Base-by-base conservation (phyloP, 2,797 vertebrate genomes). In the Chiropotes sagulatus region DNA sequence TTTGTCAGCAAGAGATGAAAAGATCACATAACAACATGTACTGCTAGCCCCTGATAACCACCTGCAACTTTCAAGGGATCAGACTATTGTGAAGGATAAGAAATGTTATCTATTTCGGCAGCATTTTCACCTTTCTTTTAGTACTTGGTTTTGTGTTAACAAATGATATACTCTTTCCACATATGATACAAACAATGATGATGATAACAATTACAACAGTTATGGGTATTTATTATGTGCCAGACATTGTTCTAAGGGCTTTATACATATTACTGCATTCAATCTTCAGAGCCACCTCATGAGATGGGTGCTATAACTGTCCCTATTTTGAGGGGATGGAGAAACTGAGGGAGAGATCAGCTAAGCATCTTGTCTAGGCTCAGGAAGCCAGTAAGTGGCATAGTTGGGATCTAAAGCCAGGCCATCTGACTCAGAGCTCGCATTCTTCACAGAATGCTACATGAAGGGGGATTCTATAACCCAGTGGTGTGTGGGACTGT, bases 81-180 rank as follows among this genome's bases (percentile, higher is more conserved):
- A 50, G 20, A 39, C 24, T 39, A n/a, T 46, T 67, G 46, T n/a
- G 5, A 70, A 58, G 6, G n/a, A 24, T 30, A 73, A 92, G 39
- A 93, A 84, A 58, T 36, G 26, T 26, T 39, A 57, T 4, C 5
- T 14, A 81, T 76, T 80, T 92, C 46, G 84, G 61, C 30, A 70
- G 33, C 33, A 85, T 64, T 61, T 83, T 57, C 44, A 52, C 64
- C 44, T 50, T 83, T 81, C 64, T 73, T 90, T 84, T 83, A 92
- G 76, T 48, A 50, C 83, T 94, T 70, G 58, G 39, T 87, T 96
- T 89, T 75, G n/a, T 78, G 41, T 67, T 86, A 96, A 86, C 46
- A 89, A 79, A 90, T 33, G 22, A 24, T 64, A 52, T 7, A 30
- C 22, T 93, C 39, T 64, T 50, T 39, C 36, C 48, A 81, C 13